Conservation (phyloP, 2,888 invertebrate species). For the Horisme vitalbata region DNA sequence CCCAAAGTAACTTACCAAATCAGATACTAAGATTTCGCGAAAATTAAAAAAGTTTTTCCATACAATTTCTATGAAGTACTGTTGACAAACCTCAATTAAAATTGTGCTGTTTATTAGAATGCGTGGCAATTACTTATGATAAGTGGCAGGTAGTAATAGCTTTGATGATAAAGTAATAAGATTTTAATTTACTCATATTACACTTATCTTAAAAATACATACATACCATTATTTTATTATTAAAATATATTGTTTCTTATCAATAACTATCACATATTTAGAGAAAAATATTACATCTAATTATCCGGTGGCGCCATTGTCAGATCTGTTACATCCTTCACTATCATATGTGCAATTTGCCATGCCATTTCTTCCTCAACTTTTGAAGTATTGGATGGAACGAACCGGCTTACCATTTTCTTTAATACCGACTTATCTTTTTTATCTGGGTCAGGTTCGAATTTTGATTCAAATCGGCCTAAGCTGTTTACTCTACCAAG, state of each 20-base stretch:
- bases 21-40: too few relatives aligned
- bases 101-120: too few relatives aligned
- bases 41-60: too few relatives aligned
- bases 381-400: conserved; percentile 92
- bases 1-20: too few relatives aligned
- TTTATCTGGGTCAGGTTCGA: conserved; percentile 89
- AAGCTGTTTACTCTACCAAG: conserved; percentile 94
- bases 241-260: conserved; percentile 55
- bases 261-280: conserved; percentile 49
- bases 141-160: too few relatives aligned
- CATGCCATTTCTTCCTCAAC: conserved; percentile 98
- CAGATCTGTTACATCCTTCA: conserved; percentile 95
- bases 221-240: conserved; percentile 51
- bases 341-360: conserved; percentile 98
- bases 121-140: too few relatives aligned
- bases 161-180: too few relatives aligned
- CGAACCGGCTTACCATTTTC: conserved; percentile 89
- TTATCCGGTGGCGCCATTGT: conserved; percentile 86
- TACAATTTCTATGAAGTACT: too few relatives aligned
- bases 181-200: too few relatives aligned
- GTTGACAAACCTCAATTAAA: too few relatives aligned
- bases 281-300: conserved; percentile 60
- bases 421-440: conserved; percentile 72
- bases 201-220: conserved; percentile 15
- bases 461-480: conserved; percentile 95